phyloP scores from a whole-genome alignment of 2,797 vertebrate genomes.

The Pempheris klunzingeri region DNA sequence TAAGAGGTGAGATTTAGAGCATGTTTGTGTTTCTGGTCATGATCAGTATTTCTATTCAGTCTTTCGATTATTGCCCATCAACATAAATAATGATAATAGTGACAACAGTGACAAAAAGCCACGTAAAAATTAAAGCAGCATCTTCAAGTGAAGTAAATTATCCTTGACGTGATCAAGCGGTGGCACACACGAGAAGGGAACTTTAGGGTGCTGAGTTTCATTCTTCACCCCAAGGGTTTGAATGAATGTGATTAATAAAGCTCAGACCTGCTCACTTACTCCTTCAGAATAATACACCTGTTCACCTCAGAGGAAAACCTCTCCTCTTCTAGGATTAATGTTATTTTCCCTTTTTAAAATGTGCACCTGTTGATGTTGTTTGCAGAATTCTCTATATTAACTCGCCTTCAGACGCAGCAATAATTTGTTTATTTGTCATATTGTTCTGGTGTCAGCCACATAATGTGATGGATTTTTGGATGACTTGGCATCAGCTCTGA shows the following conservation, averaged over 20 bases:
- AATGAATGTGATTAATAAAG: conserved; percentile 21
- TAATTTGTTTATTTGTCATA: conserved; percentile 24
- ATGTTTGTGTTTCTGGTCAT: conserved; percentile 3
- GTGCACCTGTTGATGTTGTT: background rate
- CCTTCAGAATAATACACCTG: conserved; percentile 4
- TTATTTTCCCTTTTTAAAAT: conserved; percentile 7
- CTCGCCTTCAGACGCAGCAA: conserved; percentile 5
- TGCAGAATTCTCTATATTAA: conserved; percentile 20
- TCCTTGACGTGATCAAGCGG: conserved; percentile 36
- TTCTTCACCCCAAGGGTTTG: conserved; percentile 21
- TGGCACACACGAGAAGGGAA: conserved; percentile 7
- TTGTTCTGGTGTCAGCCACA: conserved; percentile 33
- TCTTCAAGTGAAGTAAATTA: conserved; percentile 16
- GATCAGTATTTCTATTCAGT: conserved; percentile 30
- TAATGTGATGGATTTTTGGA: conserved; percentile 43
- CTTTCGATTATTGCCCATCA: conserved; percentile 24
- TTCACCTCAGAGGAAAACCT: background rate
- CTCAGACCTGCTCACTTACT: conserved; percentile 3
- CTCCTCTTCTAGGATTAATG: background rate
- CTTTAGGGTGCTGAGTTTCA: conserved; percentile 3
- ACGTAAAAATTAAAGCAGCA: conserved; percentile 12
- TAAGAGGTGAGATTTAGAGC: conserved; percentile 17
- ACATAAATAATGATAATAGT: conserved; percentile 29
- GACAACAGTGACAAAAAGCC: conserved; percentile 19
- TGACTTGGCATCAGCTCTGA: conserved; percentile 42